Percentiles rank a stretch among this genome's conserved stretches.
Evolutionary conservation across 2,797 vertebrate species (phyloP).

Genomic region (Danio albolineatus): DNA sequence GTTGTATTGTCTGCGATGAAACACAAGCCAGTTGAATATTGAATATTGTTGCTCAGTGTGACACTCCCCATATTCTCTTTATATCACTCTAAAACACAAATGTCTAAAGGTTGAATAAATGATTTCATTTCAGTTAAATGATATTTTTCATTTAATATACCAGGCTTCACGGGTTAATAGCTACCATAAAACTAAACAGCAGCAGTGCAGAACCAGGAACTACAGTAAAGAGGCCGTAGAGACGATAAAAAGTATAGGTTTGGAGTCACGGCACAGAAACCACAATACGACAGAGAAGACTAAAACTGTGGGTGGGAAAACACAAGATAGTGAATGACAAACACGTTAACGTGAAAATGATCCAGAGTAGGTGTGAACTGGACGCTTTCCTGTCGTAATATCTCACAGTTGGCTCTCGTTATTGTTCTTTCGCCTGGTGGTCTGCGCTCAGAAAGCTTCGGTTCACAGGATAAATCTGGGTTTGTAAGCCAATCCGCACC

Average conservation of each 20-base stretch:
- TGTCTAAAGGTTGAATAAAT: not conserved
- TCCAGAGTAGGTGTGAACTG: slow-evolving; percentile 11
- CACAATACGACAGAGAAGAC: not conserved
- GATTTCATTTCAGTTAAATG: no score
- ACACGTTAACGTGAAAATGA: not conserved
- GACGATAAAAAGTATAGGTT: not conserved
- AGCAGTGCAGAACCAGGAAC: not conserved
- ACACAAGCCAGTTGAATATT: no score
- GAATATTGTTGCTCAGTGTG: no score
- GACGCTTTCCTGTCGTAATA: slow-evolving; percentile 51
- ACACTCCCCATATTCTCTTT: no score
- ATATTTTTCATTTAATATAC: not conserved
- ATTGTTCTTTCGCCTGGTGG: slow-evolving; percentile 61
- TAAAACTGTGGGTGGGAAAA: not conserved
- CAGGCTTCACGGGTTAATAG: not conserved
- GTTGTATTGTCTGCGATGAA: no score
- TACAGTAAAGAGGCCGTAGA: not conserved
- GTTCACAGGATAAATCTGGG: slow-evolving; percentile 36
- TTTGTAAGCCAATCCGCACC: slow-evolving; percentile 56
- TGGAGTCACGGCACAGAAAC: not conserved
- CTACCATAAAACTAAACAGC: slow-evolving; percentile 6
- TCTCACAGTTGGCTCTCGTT: slow-evolving; percentile 58
- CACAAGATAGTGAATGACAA: slow-evolving; percentile 8
- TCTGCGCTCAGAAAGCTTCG: slow-evolving; percentile 63
- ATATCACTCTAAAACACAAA: no score